phyloP scores from a whole-genome alignment of 2,888 invertebrate species.

The Gymnoscelis rufifasciata region DNA sequence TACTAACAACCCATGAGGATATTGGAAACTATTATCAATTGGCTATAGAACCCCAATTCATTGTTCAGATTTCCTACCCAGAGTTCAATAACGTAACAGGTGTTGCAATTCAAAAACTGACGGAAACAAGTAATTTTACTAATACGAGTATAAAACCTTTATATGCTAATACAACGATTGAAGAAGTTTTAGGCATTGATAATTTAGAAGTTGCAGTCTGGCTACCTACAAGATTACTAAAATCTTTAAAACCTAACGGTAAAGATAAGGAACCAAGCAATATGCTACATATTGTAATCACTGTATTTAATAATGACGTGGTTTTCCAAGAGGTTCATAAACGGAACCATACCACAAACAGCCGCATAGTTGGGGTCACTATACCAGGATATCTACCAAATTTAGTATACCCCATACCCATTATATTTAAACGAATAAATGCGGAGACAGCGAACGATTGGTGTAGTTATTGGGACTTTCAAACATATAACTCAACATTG shows the following conservation, averaged over 20 bases:
- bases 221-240: constrained; percentile 63
- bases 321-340: constrained; percentile 71
- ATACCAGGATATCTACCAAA: constrained; percentile 79
- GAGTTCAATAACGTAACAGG: constrained; percentile 71
- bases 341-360: constrained; percentile 48
- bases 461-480: constrained; percentile 81
- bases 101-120: constrained; percentile 55
- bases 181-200: constrained; percentile 63
- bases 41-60: constrained; percentile 61
- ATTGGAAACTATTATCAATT: constrained; percentile 41
- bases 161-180: constrained; percentile 62
- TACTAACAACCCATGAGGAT: neutral
- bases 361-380: constrained; percentile 79
- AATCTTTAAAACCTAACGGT: constrained; percentile 46
- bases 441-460: constrained; percentile 34
- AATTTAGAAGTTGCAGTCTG: constrained; percentile 77
- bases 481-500: constrained; percentile 33
- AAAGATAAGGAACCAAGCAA: constrained; percentile 28
- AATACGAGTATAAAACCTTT: constrained; percentile 60
- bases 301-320: constrained; percentile 73
- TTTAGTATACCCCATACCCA: constrained; percentile 73
- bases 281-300: constrained; percentile 67
- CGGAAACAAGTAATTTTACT: constrained; percentile 49
- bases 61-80: constrained; percentile 76
- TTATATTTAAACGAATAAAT: constrained; percentile 63